A percentile compares a stretch with the other conserved stretches of the same genome.
phyloP scores from a whole-genome alignment of 1,140 invertebrate genomes.

The Aphelinus atriplicis region DNA sequence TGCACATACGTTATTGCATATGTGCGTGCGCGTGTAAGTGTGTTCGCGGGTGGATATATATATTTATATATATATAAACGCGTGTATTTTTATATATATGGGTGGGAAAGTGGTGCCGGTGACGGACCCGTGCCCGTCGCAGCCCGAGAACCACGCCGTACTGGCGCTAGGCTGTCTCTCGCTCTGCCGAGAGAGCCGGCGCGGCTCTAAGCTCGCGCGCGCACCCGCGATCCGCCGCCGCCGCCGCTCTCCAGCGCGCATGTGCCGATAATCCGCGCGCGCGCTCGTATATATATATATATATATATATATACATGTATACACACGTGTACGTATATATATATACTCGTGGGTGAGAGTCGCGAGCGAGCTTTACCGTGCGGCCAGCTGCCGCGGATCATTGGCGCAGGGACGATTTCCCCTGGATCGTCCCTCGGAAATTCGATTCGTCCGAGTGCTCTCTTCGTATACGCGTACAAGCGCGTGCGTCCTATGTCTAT shows the following conservation, averaged over 20 bases:
- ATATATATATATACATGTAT: background rate
- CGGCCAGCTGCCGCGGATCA: too few relatives aligned
- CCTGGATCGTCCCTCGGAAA: too few relatives aligned
- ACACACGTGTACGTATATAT: background rate
- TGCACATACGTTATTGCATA: slow-evolving; percentile 1
- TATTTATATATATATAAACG: background rate
- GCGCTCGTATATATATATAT: background rate
- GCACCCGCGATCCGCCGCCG: slow-evolving; percentile 3
- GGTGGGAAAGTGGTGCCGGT: too few relatives aligned
- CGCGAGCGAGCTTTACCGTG: too few relatives aligned
- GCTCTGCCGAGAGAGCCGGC: slow-evolving; percentile 15
- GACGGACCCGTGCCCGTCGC: slow-evolving; percentile 19
- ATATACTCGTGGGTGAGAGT: too few relatives aligned
- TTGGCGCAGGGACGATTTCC: too few relatives aligned
- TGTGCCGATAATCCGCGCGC: slow-evolving; percentile 61
- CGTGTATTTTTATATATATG: background rate
- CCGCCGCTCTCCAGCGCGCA: slow-evolving; percentile 50
- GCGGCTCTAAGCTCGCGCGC: background rate
- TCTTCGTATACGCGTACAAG: too few relatives aligned
- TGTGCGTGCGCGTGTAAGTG: background rate
- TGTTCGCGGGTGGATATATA: background rate
- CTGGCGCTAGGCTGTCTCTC: slow-evolving; percentile 34
- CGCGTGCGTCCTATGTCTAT: too few relatives aligned
- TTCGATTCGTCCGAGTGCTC: too few relatives aligned
- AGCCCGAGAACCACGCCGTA: slow-evolving; percentile 53